Base-by-base conservation (phyloP, 2,888 invertebrate species). In the Thereva unica region DNA sequence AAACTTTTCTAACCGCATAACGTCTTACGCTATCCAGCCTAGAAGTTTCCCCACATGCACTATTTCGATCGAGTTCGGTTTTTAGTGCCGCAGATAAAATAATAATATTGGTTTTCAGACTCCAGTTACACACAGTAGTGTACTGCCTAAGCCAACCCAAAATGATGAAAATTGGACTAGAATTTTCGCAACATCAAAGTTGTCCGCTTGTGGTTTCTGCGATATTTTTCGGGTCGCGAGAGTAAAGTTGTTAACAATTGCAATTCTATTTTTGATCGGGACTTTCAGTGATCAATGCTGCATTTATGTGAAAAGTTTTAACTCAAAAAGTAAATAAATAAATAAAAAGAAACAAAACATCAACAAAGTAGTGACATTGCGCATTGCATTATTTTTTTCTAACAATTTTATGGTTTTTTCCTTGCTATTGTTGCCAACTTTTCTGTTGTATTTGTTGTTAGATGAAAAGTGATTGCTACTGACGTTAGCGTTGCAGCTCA, bases 171-270 rank as follows among this genome's bases (percentile, higher is more conserved):
- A 49, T 12, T 38, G 12, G 40, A 37, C 59, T 59, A 59, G 47
- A 59, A 59, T 59, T 49, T 59, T 59, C 59, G 38, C 56, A 56
- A 56, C 34, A 56, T 56, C 56, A 56, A 23, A 23, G 34, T 42
- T 56, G 42, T 23, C 23, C 35, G 42, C 9, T 55, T 40, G 55
- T 41, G 7, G 7, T 55, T 55, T 55, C 41, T 55, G 12, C 12
- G 9, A 34, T 52, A 8, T 52, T 12, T n/a, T 35, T 35, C 6
- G n/a, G 23, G 23, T 52, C 52, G 52, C 52, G 47, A 6, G 47
- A 47, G 47, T 47, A 10, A n/a, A 10, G 12, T n/a, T 9, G 38
- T 55, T 9, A 41, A 9, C 38, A 55, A 55, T 41, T 38, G 38
- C 37, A 9, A 7, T 38, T 10, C 53, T 5, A 34, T 35, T 9